Evolutionary conservation across 2,113 vertebrate genomes (phyloP).

Genomic region (Amblyornis subalaris): DNA sequence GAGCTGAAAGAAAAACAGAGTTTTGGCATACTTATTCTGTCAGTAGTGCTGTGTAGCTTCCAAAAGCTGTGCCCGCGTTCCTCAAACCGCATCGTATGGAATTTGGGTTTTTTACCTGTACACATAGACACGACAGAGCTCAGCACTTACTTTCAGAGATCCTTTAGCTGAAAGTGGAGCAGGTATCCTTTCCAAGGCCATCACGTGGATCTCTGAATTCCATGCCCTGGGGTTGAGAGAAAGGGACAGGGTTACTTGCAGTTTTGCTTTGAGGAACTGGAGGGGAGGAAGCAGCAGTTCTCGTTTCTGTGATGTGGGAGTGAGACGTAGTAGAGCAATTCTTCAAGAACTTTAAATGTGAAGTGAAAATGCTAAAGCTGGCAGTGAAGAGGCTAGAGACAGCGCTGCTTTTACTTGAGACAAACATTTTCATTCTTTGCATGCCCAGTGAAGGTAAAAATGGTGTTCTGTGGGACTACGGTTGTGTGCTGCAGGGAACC

Average conservation of each 20-base stretch:
- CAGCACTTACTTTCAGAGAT: neutral
- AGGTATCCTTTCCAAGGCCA: neutral
- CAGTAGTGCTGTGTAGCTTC: neutral
- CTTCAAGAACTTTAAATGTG: neutral
- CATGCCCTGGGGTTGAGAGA: neutral
- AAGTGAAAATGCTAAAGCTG: neutral
- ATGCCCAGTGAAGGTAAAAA: neutral
- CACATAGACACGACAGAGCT: neutral
- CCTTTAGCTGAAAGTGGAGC: neutral
- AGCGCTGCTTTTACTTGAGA: neutral
- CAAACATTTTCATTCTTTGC: neutral
- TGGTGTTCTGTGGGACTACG: rapidly evolving
- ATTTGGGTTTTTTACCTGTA: neutral
- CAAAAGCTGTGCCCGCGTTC: rapidly evolving
- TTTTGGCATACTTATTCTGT: neutral
- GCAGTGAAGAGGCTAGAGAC: neutral
- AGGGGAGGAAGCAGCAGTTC: neutral
- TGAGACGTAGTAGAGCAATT: neutral
- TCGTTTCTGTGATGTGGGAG: rapidly evolving
- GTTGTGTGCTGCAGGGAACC: neutral
- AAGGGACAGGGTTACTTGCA: neutral
- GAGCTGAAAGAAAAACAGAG: neutral
- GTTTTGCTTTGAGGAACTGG: neutral
- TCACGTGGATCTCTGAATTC: neutral
- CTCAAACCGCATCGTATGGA: rapidly evolving